These are phyloP conservation scores for Baryphthengus martii DNA, from an alignment of 2,113 vertebrate species.

Conservation along the genomic window DNA sequence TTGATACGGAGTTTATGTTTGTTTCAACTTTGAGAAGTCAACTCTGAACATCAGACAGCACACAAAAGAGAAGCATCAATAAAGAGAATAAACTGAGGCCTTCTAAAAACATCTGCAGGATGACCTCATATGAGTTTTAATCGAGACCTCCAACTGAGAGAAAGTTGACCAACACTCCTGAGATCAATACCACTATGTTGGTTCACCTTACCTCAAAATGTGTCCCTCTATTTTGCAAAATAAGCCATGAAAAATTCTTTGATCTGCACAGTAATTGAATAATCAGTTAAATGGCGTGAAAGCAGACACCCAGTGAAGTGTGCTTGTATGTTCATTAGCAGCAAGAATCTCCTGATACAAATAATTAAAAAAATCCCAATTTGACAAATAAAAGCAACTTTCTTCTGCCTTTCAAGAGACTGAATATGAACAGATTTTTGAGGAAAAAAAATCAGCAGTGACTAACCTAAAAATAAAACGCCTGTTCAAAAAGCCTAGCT, in stretches of 20 bases:
- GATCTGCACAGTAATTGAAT: neutral
- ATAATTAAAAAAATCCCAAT: neutral
- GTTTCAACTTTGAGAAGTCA: neutral
- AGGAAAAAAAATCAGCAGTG: neutral
- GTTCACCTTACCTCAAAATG: neutral
- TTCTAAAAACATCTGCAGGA: neutral
- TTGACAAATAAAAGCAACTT: neutral
- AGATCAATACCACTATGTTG: neutral
- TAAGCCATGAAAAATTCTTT: neutral
- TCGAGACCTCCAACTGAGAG: neutral
- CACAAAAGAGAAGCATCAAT: neutral
- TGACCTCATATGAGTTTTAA: neutral
- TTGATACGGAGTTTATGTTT: neutral
- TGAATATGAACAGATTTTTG: neutral
- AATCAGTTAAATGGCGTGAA: neutral
- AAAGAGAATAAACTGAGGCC: neutral
- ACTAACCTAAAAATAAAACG: conserved; percentile 35
- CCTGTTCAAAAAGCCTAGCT: neutral
- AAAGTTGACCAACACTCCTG: neutral
- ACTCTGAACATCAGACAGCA: neutral
- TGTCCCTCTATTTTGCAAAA: neutral
- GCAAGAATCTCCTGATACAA: neutral
- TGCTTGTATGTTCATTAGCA: neutral
- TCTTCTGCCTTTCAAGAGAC: neutral
- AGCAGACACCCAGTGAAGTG: neutral